Conservation (phyloP, 2,888 invertebrate species). For the Steinernema scapterisci region DNA sequence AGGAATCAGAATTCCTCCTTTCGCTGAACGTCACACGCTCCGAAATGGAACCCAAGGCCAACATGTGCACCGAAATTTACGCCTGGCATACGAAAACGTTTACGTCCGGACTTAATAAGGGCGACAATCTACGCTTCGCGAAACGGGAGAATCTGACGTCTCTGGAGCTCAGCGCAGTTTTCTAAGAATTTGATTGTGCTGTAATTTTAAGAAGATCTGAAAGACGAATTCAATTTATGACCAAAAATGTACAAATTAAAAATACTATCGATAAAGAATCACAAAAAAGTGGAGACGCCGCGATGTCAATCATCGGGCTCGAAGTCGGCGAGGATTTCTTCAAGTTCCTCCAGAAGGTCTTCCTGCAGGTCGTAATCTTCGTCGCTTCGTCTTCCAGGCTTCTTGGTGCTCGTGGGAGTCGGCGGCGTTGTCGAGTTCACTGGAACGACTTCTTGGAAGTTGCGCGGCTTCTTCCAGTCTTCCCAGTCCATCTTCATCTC, state of each 20-base stretch:
- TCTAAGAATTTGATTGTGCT: too few species aligned
- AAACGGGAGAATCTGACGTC: too few species aligned
- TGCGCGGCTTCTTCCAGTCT: background rate
- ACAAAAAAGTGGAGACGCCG: too few species aligned
- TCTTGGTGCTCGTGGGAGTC: background rate
- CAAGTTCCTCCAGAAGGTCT: background rate
- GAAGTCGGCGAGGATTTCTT: background rate
- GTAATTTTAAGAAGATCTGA: too few species aligned
- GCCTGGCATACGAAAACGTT: constrained; percentile 98
- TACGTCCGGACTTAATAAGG: constrained; percentile 48
- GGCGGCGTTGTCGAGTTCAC: background rate
- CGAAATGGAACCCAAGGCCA: constrained; percentile 87
- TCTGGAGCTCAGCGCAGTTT: too few species aligned
- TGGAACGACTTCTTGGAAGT: background rate
- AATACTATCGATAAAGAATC: too few species aligned
- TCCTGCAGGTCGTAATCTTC: background rate
- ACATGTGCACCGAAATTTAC: constrained; percentile 88
- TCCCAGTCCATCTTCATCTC: background rate
- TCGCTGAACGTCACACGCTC: constrained; percentile 76
- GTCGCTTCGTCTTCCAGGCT: background rate
- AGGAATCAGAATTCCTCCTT: constrained; percentile 79
- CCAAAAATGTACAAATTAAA: too few species aligned
- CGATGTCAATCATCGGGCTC: background rate
- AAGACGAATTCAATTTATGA: too few species aligned
- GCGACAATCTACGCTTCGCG: too few species aligned